Evolutionary conservation across 2,888 invertebrate species (phyloP).

Genomic region (Prenolepis imparis): DNA sequence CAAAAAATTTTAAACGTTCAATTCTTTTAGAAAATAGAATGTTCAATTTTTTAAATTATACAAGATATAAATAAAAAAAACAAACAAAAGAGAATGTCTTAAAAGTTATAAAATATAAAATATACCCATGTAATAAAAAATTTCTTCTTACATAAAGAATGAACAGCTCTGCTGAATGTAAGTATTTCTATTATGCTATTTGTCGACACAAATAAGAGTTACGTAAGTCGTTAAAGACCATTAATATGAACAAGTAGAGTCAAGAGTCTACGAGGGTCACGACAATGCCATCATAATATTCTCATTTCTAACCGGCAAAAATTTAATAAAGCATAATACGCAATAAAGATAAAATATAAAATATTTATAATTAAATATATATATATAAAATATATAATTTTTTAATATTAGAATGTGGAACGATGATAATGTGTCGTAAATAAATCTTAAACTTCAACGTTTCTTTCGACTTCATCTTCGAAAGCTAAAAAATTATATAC

Average conservation of each 20-base stretch:
- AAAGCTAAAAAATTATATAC: not conserved
- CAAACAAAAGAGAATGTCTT: not conserved
- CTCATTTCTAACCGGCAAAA: too few relatives aligned
- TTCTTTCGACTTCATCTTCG: not conserved
- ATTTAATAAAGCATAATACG: too few relatives aligned
- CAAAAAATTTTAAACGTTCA: not conserved
- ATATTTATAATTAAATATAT: too few relatives aligned
- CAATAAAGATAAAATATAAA: too few relatives aligned
- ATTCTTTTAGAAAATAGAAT: not conserved
- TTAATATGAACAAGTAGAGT: too few relatives aligned
- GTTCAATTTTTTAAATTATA: not conserved
- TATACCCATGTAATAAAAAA: not conserved
- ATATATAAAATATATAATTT: too few relatives aligned
- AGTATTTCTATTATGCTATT: not conserved
- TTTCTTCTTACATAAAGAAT: not conserved
- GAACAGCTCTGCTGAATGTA: not conserved
- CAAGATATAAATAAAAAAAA: not conserved
- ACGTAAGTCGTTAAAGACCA: not conserved
- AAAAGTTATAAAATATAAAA: not conserved
- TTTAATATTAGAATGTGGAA: not conserved
- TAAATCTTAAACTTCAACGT: not conserved
- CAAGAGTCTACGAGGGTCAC: too few relatives aligned
- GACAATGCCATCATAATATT: too few relatives aligned
- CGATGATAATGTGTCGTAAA: not conserved
- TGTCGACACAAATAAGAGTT: not conserved